Conservation (phyloP, 2,797 vertebrate species). For the Anniella stebbinsi region DNA sequence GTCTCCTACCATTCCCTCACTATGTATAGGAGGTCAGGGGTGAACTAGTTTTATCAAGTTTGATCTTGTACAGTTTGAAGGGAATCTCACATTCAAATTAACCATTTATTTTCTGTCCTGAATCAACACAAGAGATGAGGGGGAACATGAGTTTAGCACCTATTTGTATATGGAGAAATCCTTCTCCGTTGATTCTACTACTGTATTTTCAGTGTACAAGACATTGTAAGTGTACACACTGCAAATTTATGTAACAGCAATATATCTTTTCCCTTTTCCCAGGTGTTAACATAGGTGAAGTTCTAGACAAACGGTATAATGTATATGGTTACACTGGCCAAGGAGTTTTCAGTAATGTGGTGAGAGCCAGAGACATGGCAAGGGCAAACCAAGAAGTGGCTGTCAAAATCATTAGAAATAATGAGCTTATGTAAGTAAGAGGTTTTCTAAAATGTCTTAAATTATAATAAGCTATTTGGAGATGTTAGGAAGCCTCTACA, state of each 20-base stretch:
- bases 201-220: not conserved
- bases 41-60: not conserved
- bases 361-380: constrained; percentile 95
- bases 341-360: constrained; percentile 98
- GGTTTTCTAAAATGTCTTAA: not conserved
- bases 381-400: constrained; percentile 98
- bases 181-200: not conserved
- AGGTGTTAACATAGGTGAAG: constrained; percentile 99
- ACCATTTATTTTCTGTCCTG: not conserved
- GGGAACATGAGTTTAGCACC: not conserved
- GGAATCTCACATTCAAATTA: not conserved
- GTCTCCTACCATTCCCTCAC: not conserved
- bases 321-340: constrained; percentile 99
- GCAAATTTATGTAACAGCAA: constrained; percentile 25
- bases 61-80: not conserved
- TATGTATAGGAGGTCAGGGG: not conserved
- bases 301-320: constrained; percentile 96
- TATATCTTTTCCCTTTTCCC: constrained; percentile 41
- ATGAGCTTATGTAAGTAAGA: constrained; percentile 95
- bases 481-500: not conserved
- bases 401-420: constrained; percentile 99
- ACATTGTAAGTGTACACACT: too few relatives aligned
- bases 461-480: not conserved
- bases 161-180: not conserved
- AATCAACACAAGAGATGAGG: not conserved